Base-by-base conservation (phyloP, 2,113 vertebrate genomes). In the Potamarius usumacintae region DNA sequence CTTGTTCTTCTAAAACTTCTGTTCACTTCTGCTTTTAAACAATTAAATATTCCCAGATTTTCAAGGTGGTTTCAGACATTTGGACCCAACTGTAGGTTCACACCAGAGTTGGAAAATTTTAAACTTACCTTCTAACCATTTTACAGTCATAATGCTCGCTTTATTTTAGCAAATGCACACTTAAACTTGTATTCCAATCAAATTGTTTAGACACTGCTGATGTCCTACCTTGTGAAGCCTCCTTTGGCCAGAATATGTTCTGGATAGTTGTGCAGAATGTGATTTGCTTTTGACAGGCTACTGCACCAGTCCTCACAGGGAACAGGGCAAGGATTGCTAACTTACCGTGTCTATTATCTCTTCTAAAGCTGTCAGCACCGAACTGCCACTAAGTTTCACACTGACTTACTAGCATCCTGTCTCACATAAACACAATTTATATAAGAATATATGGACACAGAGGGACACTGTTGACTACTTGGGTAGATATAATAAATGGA, bases 321-420 rank as follows among this genome's bases (percentile, higher is more conserved):
- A 90, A 87, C 22, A 88, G 78, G 79, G 15, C 80, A 69, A 92
- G 63, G 25, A 65, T 65, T 89, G 94, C 89, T 94, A 93, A 94
- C 92, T 94, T 80, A 62, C 87, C 74, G 22, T 89, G 92, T 94
- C 94, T 84, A 91, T 95, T 94, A 95, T 92, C 94, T 91, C 92
- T 60, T 74, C 79, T 85, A 0, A 17, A 80, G 85, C 90, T 92
- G 92, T 93, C 92, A 92, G 91, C 88, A 30, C 89, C 80, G 65
- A 86, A 42, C 86, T 15, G 78, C 8, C 62, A 85, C 52, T 92
- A 62, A 42, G 30, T 81, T 20, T 50, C 78, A 22, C 25, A n/a
- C 17, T 80, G 84, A 71, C 52, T 58, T 48, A 10, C 67, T 58
- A 58, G 50, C 67, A 15, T 22, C 65, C 83, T 18, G 17, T 50